Conservation (phyloP, 2,888 invertebrate genomes). For the Sialis lutaria region DNA sequence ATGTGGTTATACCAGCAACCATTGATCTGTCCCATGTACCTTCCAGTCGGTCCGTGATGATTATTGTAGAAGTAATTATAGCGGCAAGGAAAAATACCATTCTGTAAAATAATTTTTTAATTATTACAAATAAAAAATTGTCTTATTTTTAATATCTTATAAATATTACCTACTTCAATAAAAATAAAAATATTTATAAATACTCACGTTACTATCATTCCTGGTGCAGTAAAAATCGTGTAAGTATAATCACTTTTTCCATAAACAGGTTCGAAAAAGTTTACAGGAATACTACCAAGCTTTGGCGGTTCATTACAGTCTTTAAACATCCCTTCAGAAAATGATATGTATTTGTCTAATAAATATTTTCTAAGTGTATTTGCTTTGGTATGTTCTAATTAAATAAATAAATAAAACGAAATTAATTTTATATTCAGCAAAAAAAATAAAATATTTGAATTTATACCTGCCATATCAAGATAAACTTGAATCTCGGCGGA, state of each 20-base stretch:
- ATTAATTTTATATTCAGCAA: not conserved
- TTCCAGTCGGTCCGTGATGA: conserved; percentile 63
- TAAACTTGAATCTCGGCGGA: conserved; percentile 48
- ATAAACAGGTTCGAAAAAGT: conserved; percentile 52
- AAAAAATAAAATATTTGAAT: not conserved
- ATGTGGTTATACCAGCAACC: conserved; percentile 66
- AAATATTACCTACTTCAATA: too few species aligned
- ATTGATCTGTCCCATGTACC: conserved; percentile 78
- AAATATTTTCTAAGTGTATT: conserved; percentile 22
- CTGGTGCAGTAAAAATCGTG: conserved; percentile 69
- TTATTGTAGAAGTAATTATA: conserved; percentile 64
- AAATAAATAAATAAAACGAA: not conserved
- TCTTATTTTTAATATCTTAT: too few species aligned
- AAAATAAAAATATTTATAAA: too few species aligned
- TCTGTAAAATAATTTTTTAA: conserved; percentile 28
- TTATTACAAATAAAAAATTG: too few species aligned
- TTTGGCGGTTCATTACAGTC: conserved; percentile 43
- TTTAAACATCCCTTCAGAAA: conserved; percentile 40
- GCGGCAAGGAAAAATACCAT: conserved; percentile 74
- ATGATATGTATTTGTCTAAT: conserved; percentile 46
- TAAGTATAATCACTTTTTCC: conserved; percentile 51
- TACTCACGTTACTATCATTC: conserved; percentile 63
- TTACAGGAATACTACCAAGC: conserved; percentile 40
- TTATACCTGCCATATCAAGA: conserved; percentile 60
- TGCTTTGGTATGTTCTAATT: not conserved